Evolutionary conservation across 2,797 vertebrate genomes (phyloP), one percentile per base, ranked within the genome.

Genomic region (Huso huso): DNA sequence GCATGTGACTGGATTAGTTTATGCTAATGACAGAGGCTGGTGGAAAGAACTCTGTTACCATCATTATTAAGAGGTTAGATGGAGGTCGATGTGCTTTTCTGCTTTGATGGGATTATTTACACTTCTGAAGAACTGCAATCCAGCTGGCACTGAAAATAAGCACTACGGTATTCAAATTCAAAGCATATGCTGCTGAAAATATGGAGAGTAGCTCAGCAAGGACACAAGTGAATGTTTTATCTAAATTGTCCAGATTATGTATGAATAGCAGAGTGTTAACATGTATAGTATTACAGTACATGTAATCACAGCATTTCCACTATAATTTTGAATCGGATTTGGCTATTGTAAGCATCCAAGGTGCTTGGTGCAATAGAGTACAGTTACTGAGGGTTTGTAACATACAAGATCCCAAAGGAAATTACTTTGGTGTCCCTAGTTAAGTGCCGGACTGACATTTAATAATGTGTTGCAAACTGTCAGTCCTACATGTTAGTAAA

Each of bases 41-140:
- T 62, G 61, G 61, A 62, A 48, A 62, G 48, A 23, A 48, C 18
- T 9, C 18, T 62, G 55, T 62, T 37, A 23, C 65, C 48, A 13
- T 65, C 10, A 55, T 15, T 53, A 49, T 12, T 37, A 60, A 4
- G 48, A 58, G 55, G 12, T 59, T 50, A 66, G 65, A 60, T 66
- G 48, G 57, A 66, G 51, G 13, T 23, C 10, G 64, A 52, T 23
- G 52, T 53, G 11, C 10, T 15, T 13, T 59, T 60, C 10, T 51
- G 12, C 61, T 62, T 62, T 62, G 61, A 62, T 62, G 61, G 61
- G 61, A 48, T 62, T 62, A 62, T 62, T 62, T 62, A 62, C 18
- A 62, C 61, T 62, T 37, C 61, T 37, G 61, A 62, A 15, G 58
- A 62, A 62, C 8, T 9, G 8, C 61, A 62, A 9, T 62, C 18